Conservation (phyloP, 2,797 vertebrate species). For the Chaetodon trifasciatus region DNA sequence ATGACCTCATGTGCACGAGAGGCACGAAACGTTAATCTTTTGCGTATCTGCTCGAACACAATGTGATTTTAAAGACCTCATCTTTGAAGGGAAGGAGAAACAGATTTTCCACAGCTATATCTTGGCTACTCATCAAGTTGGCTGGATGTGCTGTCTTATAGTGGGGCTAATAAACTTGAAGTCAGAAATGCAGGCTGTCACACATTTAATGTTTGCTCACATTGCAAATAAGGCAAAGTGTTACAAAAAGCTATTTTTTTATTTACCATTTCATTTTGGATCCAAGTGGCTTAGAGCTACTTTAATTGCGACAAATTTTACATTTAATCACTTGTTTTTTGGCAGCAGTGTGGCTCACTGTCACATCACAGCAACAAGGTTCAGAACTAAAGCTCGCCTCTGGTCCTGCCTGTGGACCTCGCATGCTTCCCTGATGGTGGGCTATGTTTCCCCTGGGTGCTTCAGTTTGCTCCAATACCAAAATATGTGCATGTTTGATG, state of each 20-base stretch:
- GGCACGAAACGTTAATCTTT: constrained; percentile 22
- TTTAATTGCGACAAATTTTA: constrained; percentile 6
- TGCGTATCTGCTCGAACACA: constrained; percentile 27
- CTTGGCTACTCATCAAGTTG: constrained; percentile 39
- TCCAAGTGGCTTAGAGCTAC: constrained; percentile 15
- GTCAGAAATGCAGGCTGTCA: constrained; percentile 55
- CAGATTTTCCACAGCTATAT: constrained; percentile 53
- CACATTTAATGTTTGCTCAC: constrained; percentile 41
- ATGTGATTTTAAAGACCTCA: constrained; percentile 35
- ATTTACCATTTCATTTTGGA: constrained; percentile 30
- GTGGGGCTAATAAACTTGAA: constrained; percentile 39
- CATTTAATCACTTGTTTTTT: neutral
- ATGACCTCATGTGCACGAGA: constrained; percentile 22
- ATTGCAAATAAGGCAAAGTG: constrained; percentile 36
- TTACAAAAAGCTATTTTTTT: constrained; percentile 13
- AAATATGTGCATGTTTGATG: neutral
- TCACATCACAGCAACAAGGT: constrained; percentile 6
- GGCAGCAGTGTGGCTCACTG: neutral
- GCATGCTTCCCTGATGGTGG: neutral
- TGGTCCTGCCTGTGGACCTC: constrained; percentile 5
- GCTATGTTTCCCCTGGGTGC: neutral
- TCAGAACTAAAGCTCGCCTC: neutral
- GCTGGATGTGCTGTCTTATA: constrained; percentile 24
- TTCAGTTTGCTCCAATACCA: neutral
- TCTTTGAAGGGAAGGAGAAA: constrained; percentile 39